Evolutionary conservation across 2,797 vertebrate genomes (phyloP).

Genomic region (Acanthis flammea): DNA sequence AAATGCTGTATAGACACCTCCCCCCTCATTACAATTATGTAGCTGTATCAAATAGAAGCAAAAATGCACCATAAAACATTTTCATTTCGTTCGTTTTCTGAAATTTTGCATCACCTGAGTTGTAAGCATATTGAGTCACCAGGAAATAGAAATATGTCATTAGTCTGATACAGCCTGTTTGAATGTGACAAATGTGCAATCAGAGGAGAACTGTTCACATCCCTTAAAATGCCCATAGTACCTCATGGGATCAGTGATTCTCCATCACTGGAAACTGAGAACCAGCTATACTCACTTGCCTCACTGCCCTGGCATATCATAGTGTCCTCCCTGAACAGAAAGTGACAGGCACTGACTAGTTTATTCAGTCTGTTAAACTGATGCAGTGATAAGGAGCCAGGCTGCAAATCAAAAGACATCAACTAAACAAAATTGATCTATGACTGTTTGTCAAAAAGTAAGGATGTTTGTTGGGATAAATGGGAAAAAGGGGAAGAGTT

Average conservation of each 20-base stretch:
- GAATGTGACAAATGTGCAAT: background rate
- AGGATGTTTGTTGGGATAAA: background rate
- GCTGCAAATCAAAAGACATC: background rate
- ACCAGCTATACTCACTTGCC: background rate
- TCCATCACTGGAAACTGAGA: background rate
- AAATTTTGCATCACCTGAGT: background rate
- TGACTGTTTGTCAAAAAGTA: background rate
- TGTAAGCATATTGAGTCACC: background rate
- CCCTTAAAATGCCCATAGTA: background rate
- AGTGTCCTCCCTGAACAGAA: background rate
- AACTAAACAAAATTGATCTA: background rate
- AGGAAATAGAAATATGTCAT: background rate
- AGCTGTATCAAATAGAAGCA: background rate
- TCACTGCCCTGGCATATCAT: background rate
- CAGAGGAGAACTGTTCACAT: background rate
- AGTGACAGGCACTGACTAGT: background rate
- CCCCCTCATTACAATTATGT: background rate
- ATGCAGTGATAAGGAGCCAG: background rate
- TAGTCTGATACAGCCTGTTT: background rate
- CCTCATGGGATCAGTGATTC: background rate
- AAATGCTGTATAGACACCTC: background rate
- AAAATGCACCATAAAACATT: background rate
- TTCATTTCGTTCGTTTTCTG: background rate
- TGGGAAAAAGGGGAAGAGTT: background rate
- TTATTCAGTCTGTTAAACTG: background rate